These are phyloP conservation scores for Trinorchestia longiramus DNA, from an alignment of 1,140 invertebrate species.

Conservation along the genomic window DNA sequence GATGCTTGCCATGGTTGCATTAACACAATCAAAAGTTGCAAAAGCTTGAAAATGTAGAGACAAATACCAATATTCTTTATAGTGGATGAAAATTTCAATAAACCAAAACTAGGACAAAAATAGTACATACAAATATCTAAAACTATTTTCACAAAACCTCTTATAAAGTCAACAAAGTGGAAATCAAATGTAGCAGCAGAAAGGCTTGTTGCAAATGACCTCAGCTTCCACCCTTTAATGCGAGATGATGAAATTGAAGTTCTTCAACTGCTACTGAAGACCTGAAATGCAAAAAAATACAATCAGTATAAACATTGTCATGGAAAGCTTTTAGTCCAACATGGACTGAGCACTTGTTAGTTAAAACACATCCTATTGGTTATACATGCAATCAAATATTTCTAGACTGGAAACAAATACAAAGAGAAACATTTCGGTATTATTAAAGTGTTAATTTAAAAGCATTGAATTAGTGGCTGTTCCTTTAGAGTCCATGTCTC, in stretches of 20 bases:
- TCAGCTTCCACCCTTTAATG: not conserved
- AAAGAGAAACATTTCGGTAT: no score
- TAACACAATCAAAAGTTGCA: not conserved
- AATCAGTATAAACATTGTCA: not conserved
- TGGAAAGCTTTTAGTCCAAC: no score
- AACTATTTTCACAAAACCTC: not conserved
- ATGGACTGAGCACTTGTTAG: no score
- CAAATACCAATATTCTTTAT: not conserved
- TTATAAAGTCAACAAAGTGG: not conserved
- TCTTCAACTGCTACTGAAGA: not conserved
- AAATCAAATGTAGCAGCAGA: not conserved
- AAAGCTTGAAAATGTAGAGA: not conserved
- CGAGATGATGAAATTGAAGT: not conserved
- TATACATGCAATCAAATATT: no score
- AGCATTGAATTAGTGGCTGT: no score
- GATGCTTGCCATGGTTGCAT: constrained; percentile 59
- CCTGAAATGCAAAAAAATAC: not conserved
- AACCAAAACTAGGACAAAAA: not conserved
- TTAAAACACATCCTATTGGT: no score
- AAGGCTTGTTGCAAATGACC: not conserved
- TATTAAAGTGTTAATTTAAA: no score
- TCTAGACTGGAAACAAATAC: no score
- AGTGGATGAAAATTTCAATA: not conserved
- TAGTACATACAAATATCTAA: not conserved
- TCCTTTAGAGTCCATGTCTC: no score